A percentile compares a stretch with the other conserved stretches of the same genome.
Evolutionary conservation across 2,888 invertebrate genomes (phyloP).

Genomic region (Drosophila cognata): DNA sequence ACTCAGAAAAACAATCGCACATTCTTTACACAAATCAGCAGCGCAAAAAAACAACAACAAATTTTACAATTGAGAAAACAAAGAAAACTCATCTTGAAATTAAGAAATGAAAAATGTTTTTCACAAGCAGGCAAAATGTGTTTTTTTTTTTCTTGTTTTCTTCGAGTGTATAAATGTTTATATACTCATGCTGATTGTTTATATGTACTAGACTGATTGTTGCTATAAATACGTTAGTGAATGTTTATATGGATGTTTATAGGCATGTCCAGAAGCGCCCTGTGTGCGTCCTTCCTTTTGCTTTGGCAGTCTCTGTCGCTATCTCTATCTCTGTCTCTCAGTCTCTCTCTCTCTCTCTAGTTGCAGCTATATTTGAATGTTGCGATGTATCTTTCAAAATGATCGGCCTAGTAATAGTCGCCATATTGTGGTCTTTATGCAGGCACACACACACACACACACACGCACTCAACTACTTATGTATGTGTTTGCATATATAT

Average conservation of each 20-base stretch:
- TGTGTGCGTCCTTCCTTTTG: not conserved
- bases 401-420: constrained; percentile 56
- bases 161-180: not conserved
- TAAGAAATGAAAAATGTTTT: not conserved
- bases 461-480: not conserved
- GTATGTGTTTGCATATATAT: not conserved
- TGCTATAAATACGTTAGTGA: not conserved
- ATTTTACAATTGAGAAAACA: not conserved
- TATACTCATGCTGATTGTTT: constrained; percentile 1
- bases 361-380: constrained; percentile 22
- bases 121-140: no score
- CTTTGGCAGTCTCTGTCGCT: not conserved
- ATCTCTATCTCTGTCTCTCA: not conserved
- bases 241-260: constrained; percentile 39
- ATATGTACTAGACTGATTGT: not conserved
- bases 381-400: constrained; percentile 44
- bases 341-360: not conserved
- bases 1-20: not conserved
- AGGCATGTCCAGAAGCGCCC: constrained; percentile 9
- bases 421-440: constrained; percentile 53
- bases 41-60: not conserved
- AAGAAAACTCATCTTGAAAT: not conserved
- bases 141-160: not conserved
- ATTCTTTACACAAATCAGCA: not conserved
- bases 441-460: constrained; percentile 20